A percentile compares a stretch with the other conserved stretches of the same genome.
Evolutionary conservation across 1,140 invertebrate species (phyloP).

Genomic region (Chionoecetes opilio): DNA sequence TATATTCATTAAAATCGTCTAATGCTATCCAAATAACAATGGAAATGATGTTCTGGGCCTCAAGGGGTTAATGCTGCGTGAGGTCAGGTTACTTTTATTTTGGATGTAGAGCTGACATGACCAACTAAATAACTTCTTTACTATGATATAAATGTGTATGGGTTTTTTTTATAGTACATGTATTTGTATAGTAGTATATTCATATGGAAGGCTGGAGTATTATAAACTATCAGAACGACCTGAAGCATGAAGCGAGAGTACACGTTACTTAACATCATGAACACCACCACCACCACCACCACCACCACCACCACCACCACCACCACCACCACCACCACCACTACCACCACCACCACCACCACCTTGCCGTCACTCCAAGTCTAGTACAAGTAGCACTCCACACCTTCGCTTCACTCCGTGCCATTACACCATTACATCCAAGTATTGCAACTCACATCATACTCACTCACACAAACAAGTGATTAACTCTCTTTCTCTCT

Average conservation of each 20-base stretch:
- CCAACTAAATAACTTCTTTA: not conserved
- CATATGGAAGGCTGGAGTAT: slow-evolving; percentile 1
- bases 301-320: not conserved
- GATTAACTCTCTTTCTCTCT: not conserved
- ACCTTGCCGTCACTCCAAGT: not conserved
- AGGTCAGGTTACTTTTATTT: no score
- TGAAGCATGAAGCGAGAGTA: not conserved
- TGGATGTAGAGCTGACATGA: no score
- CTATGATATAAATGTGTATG: not conserved
- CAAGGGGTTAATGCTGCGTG: no score
- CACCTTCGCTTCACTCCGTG: not conserved
- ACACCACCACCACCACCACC: not conserved
- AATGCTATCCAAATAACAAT: no score
- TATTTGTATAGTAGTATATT: no score
- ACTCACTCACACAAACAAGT: not conserved
- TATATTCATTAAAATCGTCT: no score
- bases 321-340: not conserved
- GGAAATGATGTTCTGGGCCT: no score
- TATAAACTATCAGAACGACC: not conserved
- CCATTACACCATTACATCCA: not conserved
- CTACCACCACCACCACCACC: not conserved
- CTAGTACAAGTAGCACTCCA: not conserved
- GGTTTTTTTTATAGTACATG: not conserved
- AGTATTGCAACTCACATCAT: not conserved
- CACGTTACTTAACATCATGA: not conserved